These are phyloP conservation scores for Chymomyza procnemis DNA, from an alignment of 2,888 invertebrate species.

Conservation along the genomic window DNA sequence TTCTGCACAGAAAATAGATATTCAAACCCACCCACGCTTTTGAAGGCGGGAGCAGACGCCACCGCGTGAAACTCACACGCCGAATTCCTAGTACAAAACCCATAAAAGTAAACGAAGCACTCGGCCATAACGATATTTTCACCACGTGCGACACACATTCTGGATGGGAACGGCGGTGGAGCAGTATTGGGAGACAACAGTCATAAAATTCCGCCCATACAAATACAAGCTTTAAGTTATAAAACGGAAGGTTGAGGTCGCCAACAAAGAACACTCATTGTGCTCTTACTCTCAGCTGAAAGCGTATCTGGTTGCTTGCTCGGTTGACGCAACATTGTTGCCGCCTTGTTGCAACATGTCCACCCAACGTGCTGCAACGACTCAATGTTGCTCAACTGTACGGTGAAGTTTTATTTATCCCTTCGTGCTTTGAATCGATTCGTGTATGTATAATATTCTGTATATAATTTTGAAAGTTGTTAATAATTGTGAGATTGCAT, in stretches of 20 bases:
- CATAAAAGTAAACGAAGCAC: conserved; percentile 50
- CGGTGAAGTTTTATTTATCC: too few species aligned
- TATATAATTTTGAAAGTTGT: too few species aligned
- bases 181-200: conserved; percentile 6
- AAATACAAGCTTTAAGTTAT: background rate
- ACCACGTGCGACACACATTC: conserved; percentile 74
- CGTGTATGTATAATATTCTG: too few species aligned
- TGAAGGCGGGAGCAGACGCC: background rate
- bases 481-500: too few species aligned
- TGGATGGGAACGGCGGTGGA: conserved; percentile 19
- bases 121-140: conserved; percentile 70
- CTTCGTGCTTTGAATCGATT: too few species aligned
- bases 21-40: background rate
- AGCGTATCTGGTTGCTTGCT: background rate
- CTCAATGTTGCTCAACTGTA: too few species aligned
- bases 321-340: background rate
- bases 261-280: background rate
- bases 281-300: background rate
- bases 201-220: background rate
- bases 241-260: background rate
- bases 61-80: background rate
- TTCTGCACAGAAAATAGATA: conserved; percentile 14
- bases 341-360: conserved; percentile 1
- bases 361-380: background rate
- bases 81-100: conserved; percentile 6